A percentile compares a stretch with the other conserved stretches of the same genome.
These are phyloP conservation scores for Stramonita haemastoma DNA, from an alignment of 2,888 invertebrate genomes.

Conservation along the genomic window DNA sequence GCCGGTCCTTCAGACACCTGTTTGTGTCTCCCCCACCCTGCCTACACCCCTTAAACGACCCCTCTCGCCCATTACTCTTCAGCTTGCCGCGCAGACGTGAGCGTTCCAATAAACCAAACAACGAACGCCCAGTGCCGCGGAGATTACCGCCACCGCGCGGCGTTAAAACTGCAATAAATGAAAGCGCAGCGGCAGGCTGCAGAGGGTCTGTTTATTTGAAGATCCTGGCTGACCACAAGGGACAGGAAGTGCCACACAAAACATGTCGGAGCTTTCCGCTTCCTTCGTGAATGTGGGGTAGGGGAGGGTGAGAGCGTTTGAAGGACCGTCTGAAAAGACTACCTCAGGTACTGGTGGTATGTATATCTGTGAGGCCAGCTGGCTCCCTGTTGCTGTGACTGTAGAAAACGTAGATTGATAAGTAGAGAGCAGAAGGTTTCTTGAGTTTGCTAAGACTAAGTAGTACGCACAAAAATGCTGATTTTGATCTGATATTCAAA, in stretches of 20 bases:
- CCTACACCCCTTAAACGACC: background rate
- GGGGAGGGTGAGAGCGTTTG: background rate
- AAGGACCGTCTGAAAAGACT: background rate
- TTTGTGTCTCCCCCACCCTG: background rate
- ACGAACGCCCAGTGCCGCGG: background rate
- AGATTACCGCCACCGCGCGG: background rate
- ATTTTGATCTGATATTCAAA: no score
- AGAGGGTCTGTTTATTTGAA: no score
- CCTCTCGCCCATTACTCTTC: background rate
- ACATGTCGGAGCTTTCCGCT: background rate
- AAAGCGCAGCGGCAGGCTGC: background rate
- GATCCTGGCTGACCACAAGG: background rate
- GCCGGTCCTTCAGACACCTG: background rate
- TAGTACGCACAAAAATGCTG: no score
- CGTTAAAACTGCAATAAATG: background rate
- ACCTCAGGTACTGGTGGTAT: background rate
- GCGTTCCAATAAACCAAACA: background rate
- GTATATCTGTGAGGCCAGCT: background rate
- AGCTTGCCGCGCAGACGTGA: background rate
- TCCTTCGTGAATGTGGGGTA: no score
- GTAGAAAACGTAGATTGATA: no score
- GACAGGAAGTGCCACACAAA: background rate
- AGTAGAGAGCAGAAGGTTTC: no score
- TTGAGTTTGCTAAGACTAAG: no score
- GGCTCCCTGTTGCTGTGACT: no score